Evolutionary conservation across 2,113 vertebrate species (phyloP), one percentile per base, ranked within the genome.

Genomic region (Leiothrix lutea): DNA sequence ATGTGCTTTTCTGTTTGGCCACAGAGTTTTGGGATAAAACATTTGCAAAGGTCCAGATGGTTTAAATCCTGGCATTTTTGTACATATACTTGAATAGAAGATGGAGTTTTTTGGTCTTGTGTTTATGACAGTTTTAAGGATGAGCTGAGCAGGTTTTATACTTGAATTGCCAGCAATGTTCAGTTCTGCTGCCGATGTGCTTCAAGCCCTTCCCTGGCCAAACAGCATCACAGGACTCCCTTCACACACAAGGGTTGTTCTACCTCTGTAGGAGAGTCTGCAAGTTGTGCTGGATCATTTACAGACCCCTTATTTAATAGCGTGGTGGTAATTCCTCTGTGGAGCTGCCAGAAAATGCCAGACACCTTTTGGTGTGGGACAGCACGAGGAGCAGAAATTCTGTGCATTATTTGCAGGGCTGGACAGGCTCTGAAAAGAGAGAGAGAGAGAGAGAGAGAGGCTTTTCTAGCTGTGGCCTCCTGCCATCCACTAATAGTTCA

Each of bases 401-500:
- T 61, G 67, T 74, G 84, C 67, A 33, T 92, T 82, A 47, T 85
- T 86, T 90, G 38, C 71, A 92, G 79, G 71, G 25, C 90, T 86
- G 73, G 85, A 57, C 57, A 33, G 31, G 36, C 86, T 40, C 61
- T 88, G 67, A 44, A 44, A 44, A 44, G 54, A 66, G 81, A 93
- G 60, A 57, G 53, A 89, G 82, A 44, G 54, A 66, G 81, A 93
- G 60, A 57, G 53, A 89, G 82, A 91, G 50, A 60, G 57, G 66
- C 81, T 93, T 88, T 95, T 57, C 79, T 58, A 67, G 69, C 57
- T 47, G 15, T 95, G 94, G 92, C 77, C 36, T 87, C 80, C 66
- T 77, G 62, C 95, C 92, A 82, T 95, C 90, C 90, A 17, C 93
- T 95, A 88, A 90, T 94, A 96, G 91, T 95, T 95, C 66, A 92